Percentiles rank a stretch among this genome's conserved stretches.
phyloP scores from a whole-genome alignment of 1,140 invertebrate species.

The Cotesia chilonis region DNA sequence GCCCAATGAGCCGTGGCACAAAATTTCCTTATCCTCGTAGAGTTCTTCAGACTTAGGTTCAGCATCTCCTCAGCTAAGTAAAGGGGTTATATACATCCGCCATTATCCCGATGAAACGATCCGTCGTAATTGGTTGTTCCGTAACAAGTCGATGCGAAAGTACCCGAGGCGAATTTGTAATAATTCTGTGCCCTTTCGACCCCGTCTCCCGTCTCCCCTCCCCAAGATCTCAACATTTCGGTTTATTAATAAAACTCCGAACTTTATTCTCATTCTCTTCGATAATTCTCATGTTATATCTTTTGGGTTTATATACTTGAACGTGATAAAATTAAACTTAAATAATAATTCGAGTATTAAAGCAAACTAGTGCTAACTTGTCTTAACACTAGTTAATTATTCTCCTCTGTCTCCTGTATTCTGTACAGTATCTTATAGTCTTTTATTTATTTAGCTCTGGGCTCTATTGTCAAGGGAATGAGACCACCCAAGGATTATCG shows the following conservation, averaged over 20 bases:
- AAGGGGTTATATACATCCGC: conserved; percentile 16
- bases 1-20: not conserved
- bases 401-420: no score
- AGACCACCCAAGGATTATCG: conserved; percentile 27
- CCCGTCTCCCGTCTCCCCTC: not conserved
- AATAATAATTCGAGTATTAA: no score
- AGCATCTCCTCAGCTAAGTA: not conserved
- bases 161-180: conserved; percentile 34
- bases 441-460: not conserved
- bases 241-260: no score
- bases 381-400: no score
- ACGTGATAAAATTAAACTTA: no score
- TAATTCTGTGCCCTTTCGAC: conserved; percentile 37
- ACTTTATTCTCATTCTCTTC: no score
- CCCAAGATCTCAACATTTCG: not conserved
- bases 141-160: conserved; percentile 34
- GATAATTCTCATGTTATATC: no score
- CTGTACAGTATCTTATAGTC: not conserved
- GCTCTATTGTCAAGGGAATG: not conserved
- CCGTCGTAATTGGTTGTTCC: conserved; percentile 37
- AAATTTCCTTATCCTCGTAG: conserved; percentile 1
- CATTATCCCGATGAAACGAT: conserved; percentile 34
- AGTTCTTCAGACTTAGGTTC: no score
- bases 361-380: no score
- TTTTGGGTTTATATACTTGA: no score